Evolutionary conservation across 1,140 invertebrate genomes (phyloP).

Genomic region (Sminthurinus signatus): DNA sequence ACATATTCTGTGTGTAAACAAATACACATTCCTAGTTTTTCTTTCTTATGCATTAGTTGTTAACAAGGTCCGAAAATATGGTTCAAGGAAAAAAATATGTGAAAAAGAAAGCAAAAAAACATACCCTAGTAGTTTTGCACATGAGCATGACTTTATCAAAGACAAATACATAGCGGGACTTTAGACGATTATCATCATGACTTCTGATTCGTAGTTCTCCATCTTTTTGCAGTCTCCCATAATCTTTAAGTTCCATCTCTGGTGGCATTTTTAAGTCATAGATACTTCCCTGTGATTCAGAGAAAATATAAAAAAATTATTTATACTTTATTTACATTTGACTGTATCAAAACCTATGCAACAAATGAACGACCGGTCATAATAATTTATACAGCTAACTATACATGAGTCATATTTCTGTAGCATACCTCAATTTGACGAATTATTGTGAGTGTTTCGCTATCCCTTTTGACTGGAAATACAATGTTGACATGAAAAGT

Average conservation of each 20-base stretch:
- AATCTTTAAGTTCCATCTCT: constrained; percentile 72
- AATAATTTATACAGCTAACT: background rate
- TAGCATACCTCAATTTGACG: constrained; percentile 70
- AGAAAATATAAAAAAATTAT: too few relatives aligned
- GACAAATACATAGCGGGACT: constrained; percentile 68
- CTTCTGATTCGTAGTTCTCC: constrained; percentile 82
- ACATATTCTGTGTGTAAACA: too few relatives aligned
- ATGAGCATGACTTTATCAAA: constrained; percentile 95
- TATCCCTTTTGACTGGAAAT: constrained; percentile 97
- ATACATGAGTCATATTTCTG: background rate
- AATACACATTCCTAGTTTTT: too few relatives aligned
- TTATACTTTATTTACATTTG: too few relatives aligned
- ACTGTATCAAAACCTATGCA: too few relatives aligned
- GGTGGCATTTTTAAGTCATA: constrained; percentile 71
- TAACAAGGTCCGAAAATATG: too few relatives aligned
- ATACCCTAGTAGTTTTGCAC: constrained; percentile 78
- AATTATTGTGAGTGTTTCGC: constrained; percentile 84
- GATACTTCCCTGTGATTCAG: constrained; percentile 59
- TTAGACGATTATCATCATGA: constrained; percentile 78
- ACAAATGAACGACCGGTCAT: background rate
- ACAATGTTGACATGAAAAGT: too few relatives aligned
- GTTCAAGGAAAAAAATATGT: background rate
- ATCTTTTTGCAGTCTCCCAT: constrained; percentile 82
- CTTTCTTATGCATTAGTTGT: too few relatives aligned
- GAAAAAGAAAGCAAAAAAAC: constrained; percentile 39